These are phyloP conservation scores for Atrichornis clamosus DNA, from an alignment of 2,113 vertebrate genomes.

Conservation along the genomic window DNA sequence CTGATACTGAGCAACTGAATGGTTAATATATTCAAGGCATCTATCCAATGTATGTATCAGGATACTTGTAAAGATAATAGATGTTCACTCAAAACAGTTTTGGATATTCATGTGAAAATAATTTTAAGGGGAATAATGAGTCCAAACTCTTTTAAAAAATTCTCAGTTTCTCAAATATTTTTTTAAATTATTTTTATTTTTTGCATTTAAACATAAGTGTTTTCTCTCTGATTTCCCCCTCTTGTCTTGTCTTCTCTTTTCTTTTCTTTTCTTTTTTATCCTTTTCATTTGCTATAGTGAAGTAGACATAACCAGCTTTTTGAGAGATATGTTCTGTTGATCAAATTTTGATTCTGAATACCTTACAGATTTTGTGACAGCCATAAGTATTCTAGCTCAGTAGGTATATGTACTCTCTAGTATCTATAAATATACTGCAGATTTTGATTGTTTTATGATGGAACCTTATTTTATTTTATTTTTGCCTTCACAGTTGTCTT, in stretches of 20 bases:
- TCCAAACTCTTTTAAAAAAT: neutral
- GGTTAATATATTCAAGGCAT: neutral
- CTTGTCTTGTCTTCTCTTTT: too few relatives aligned
- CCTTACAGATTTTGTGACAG: slow-evolving; percentile 60
- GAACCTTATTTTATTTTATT: slow-evolving; percentile 78
- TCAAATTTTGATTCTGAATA: slow-evolving; percentile 49
- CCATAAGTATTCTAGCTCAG: slow-evolving; percentile 69
- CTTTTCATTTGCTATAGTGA: neutral
- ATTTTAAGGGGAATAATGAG: neutral
- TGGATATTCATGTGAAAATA: neutral
- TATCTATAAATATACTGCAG: slow-evolving; percentile 69
- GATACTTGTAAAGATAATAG: neutral
- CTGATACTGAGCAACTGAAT: neutral
- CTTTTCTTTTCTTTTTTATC: rapidly evolving
- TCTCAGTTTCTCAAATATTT: neutral
- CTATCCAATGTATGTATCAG: neutral
- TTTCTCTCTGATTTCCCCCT: neutral
- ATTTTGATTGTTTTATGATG: slow-evolving; percentile 76
- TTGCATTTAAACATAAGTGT: neutral
- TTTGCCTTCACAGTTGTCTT: slow-evolving; percentile 75
- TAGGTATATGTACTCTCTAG: slow-evolving; percentile 60
- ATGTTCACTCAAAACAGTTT: neutral
- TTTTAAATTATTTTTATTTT: neutral
- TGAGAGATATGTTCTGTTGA: neutral
- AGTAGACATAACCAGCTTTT: neutral